These are phyloP conservation scores for Junonia oenone DNA, from an alignment of 2,888 invertebrate species.

Conservation along the genomic window DNA sequence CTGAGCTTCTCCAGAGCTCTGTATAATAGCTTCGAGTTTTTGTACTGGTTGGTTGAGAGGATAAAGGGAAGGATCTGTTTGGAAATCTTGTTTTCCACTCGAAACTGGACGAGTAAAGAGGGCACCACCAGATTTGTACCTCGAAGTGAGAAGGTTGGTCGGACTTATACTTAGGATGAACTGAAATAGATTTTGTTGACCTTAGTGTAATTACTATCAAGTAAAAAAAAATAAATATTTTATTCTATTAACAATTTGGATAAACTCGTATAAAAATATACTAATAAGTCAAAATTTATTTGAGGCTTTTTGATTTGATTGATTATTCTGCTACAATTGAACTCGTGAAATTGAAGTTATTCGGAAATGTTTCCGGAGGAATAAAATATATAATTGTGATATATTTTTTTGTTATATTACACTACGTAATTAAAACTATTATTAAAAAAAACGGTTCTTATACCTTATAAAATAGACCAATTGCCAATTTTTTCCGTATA, in stretches of 20 bases:
- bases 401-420: too few species aligned
- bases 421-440: too few species aligned
- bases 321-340: too few species aligned
- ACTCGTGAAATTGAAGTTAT: too few species aligned
- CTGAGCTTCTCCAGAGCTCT: conserved; percentile 83
- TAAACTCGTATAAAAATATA: too few species aligned
- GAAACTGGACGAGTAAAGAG: conserved; percentile 80
- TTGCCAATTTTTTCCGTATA: conserved; percentile 85
- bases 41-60: conserved; percentile 84
- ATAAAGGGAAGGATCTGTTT: conserved; percentile 81
- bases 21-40: conserved; percentile 81
- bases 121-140: conserved; percentile 71
- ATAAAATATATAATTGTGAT: conserved; percentile 9
- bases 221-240: too few species aligned
- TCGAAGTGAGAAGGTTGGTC: conserved; percentile 45
- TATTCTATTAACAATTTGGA: too few species aligned
- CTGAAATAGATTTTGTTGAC: conserved; percentile 44
- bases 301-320: too few species aligned
- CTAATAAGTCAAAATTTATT: too few species aligned
- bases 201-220: too few species aligned
- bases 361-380: too few species aligned
- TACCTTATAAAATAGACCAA: conserved; percentile 90
- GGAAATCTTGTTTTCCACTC: conserved; percentile 78
- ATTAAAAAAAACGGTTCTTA: too few species aligned
- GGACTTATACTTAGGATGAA: conserved; percentile 78